Evolutionary conservation across 2,888 invertebrate species (phyloP), one percentile per base, ranked within the genome.

Genomic region (Lathronympha strigana): DNA sequence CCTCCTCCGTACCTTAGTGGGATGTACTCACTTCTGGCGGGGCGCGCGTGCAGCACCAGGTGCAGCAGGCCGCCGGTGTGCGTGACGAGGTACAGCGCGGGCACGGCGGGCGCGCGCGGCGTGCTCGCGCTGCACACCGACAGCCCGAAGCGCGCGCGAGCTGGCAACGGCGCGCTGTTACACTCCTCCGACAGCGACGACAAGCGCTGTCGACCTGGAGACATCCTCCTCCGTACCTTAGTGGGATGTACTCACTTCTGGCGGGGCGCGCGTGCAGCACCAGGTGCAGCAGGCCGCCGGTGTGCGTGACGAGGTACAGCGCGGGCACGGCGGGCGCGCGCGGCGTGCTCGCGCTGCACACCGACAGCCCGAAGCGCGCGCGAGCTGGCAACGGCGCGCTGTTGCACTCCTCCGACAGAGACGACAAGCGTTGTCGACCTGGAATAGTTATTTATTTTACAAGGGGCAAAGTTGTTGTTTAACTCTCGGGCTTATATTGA

Each of bases 271-370:
- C 96, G 76, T 96, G 96, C 76, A 97, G 92, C 80, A 96, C 95
- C 76, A 97, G 97, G 81, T 97, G 97, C 69, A 96, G 94, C 73
- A 98, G 93, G 67, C 94, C 94, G 54, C 97, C 97, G 78, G 95
- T 95, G 76, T 96, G 95, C 50, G 96, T 95, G 94, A 97, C 95
- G 21, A 97, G 93, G 82, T 96, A 97, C 21, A 98, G 88, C 13
- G 97, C 17, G 95, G 94, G 71, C 66, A 33, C 64, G 69, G 40
- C 69, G 68, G 47, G 74, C 71, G 79, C 87, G 69, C 67, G 77
- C 55, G 67, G 89, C 74, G 54, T 75, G 68, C 9, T 83, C 79
- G 60, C 71, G 72, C 4, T 73, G 80, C 72, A 76, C 88, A 83
- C 79, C 43, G 71, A 72, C 4, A 73, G 80, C 71, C 77, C 90